Evolutionary conservation across 2,797 vertebrate species (phyloP), one percentile per base, ranked within the genome.

Genomic region (Lerista edwardsae): DNA sequence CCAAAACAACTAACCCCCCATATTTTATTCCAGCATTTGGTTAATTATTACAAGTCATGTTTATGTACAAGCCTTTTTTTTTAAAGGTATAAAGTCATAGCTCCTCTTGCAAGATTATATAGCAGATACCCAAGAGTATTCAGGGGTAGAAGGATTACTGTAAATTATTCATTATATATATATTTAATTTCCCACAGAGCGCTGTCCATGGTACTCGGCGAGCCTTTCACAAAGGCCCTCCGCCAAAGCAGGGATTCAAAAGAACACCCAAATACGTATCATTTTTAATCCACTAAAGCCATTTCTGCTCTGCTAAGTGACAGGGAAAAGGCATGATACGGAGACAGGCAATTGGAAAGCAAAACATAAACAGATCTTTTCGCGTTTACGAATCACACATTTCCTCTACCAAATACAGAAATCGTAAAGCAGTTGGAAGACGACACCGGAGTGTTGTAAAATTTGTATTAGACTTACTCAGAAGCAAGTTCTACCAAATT

Each of bases 241-340:
- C 8, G 6, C 34, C 25, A 47, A 34, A 34, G 61, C n/a, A 34
- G 7, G 23, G 47, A 31, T 2, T 34, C 23, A 68, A 74, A 73
- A 41, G 68, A 88, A 83, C n/a, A 88, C 77, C 64, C 75, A 68
- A 79, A 91, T 88, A 88, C 85, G 64, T 83, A 91, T 44, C 41
- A 41, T 44, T 62, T 61, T 34, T 51, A 72, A 62, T 71, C 17
- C 31, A n/a, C 19, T 27, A 9, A 62, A 77, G 59, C 17, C 57
- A 15, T 7, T 8, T 27, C 25, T 29, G 9, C 57, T 64, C 23
- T 51, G 19, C 14, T 39, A 79, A 64, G 10, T 7, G 36, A 76
- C 14, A 29, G 59, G 39, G 14, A 27, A n/a, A 29, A 71, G 25
- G 55, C 68, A 27, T 31, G 36, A 29, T 31, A 19, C 21, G 39